phyloP scores from a whole-genome alignment of 2,888 invertebrate species.

The Metopia argyrocephala region DNA sequence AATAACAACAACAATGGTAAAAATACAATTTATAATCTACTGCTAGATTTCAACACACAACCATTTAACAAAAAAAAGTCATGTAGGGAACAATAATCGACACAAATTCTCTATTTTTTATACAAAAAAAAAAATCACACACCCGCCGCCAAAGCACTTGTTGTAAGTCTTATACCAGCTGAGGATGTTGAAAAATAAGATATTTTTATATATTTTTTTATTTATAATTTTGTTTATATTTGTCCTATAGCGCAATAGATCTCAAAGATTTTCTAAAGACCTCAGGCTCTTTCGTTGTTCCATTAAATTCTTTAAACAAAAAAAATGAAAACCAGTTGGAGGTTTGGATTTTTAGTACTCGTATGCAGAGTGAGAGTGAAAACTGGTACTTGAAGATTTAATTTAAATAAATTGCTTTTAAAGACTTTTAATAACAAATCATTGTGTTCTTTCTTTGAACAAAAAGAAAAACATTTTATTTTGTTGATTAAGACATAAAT shows the following conservation, averaged over 20 bases:
- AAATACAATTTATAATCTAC: not conserved
- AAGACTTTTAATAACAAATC: not conserved
- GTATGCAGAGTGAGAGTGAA: too few relatives aligned
- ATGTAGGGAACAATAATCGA: slow-evolving; percentile 46
- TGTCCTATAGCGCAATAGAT: not conserved
- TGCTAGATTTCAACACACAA: slow-evolving; percentile 49
- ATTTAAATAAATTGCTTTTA: not conserved
- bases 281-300: not conserved
- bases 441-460: not conserved
- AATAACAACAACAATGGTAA: not conserved
- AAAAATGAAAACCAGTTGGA: too few relatives aligned
- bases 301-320: not conserved
- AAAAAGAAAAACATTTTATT: too few relatives aligned
- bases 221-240: too few relatives aligned
- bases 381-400: not conserved
- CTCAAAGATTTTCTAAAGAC: not conserved
- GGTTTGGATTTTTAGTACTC: too few relatives aligned
- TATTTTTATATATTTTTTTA: not conserved
- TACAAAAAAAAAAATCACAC: not conserved
- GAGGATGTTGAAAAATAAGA: slow-evolving; percentile 14
- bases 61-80: slow-evolving; percentile 38
- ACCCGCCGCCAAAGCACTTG: slow-evolving; percentile 40
- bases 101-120: slow-evolving; percentile 5
- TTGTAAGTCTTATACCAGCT: slow-evolving; percentile 9
- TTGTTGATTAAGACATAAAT: too few relatives aligned